phyloP scores from a whole-genome alignment of 2,113 vertebrate species.

The Solea solea region DNA sequence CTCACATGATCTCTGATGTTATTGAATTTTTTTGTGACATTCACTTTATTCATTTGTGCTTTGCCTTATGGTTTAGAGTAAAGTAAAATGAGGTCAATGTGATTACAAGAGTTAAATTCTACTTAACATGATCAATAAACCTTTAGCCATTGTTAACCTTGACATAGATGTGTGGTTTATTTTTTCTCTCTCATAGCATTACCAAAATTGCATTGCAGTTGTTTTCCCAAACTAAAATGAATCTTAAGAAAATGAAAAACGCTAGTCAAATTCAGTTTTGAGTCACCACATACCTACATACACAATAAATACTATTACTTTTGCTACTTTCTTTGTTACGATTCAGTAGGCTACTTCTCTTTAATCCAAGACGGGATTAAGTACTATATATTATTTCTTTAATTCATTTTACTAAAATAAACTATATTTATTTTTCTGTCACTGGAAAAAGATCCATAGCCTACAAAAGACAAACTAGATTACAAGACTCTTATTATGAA shows the following conservation, averaged over 20 bases:
- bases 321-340: too few relatives aligned
- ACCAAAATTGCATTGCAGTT: neutral
- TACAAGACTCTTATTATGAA: constrained; percentile 36
- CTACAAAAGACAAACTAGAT: neutral
- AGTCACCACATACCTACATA: too few relatives aligned
- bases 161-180: neutral
- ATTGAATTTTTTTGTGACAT: constrained; percentile 17
- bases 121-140: constrained; percentile 28
- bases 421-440: neutral
- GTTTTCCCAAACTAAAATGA: neutral
- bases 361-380: too few relatives aligned
- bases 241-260: too few relatives aligned
- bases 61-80: neutral
- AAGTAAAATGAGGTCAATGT: constrained; percentile 10
- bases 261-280: too few relatives aligned
- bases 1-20: neutral
- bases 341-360: too few relatives aligned
- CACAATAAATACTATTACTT: too few relatives aligned
- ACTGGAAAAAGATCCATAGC: neutral
- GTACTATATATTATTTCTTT: neutral
- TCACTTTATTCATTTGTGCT: neutral
- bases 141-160: neutral
- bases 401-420: neutral
- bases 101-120: constrained; percentile 1
- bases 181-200: neutral